Percentiles rank a stretch among this genome's conserved stretches.
These are phyloP conservation scores for Loris lydekkerianus DNA, from an alignment of 2,797 vertebrate genomes.

Conservation along the genomic window DNA sequence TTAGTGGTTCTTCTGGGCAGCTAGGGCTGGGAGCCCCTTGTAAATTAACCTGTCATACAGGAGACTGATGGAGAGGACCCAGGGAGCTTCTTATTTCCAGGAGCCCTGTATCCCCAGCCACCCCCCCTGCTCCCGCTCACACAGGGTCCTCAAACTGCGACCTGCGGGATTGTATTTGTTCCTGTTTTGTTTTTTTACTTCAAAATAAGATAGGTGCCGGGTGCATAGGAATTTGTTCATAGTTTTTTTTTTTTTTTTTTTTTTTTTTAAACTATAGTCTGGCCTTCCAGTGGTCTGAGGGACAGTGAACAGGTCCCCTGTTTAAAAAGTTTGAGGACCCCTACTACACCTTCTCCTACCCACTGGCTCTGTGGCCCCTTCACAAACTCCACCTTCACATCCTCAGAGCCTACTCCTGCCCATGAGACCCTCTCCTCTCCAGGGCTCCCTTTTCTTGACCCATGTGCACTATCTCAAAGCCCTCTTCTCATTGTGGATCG, in stretches of 20 bases:
- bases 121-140: background rate
- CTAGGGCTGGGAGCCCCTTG: background rate
- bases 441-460: background rate
- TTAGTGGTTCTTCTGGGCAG: background rate
- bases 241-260: too few relatives aligned
- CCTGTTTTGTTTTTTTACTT: too few relatives aligned
- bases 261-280: too few relatives aligned
- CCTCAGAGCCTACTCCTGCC: background rate
- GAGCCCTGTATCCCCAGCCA: background rate
- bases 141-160: too few relatives aligned
- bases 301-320: too few relatives aligned
- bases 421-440: background rate
- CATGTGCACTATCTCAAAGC: fast-evolving
- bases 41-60: background rate
- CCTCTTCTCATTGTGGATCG: background rate
- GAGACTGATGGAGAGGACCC: background rate
- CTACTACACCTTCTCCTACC: background rate
- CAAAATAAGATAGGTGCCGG: too few relatives aligned
- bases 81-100: background rate
- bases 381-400: background rate
- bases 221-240: too few relatives aligned
- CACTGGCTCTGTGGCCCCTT: background rate
- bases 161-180: too few relatives aligned
- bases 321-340: too few relatives aligned
- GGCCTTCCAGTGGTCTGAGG: too few relatives aligned